Evolutionary conservation across 2,113 vertebrate species (phyloP), one percentile per base, ranked within the genome.

Genomic region (Acinonyx jubatus): DNA sequence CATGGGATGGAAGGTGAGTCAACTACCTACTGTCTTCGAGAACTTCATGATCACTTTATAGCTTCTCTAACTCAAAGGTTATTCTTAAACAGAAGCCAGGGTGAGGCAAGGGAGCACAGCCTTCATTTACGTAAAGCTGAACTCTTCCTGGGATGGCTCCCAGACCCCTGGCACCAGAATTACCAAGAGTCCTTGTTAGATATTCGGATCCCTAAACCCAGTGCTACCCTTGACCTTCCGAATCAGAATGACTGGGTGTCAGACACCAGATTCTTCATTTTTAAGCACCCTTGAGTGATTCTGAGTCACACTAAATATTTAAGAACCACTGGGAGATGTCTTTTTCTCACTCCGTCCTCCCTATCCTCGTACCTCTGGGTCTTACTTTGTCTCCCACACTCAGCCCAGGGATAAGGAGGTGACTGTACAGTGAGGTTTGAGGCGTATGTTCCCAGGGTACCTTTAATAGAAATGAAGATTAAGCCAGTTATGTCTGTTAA

Each of bases 1-100:
- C 82, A 25, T 85, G 96, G 98, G 98, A 73, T 1, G 0, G 69
- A 83, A 98, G 97, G 93, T 89, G 87, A 96, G 82, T 83, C n/a
- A 81, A 93, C 95, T 85, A 94, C 82, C 94, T 96, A 86, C 71
- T 95, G 80, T 97, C 93, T 61, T 23, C 9, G 89, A 73, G 95
- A 96, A 69, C 92, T 33, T 69, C 84, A 69, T 66, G 84, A 97
- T 31, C 19, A 52, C 33, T 83, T 97, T 78, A 95, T 85, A 83
- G 80, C 76, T 84, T 33, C 19, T 94, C 69, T 74, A 87, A 11
- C 29, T 69, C 89, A 97, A 94, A 41, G 78, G 84, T 73, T 96
- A 48, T 69, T 87, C 89, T 96, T 94, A 45, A 97, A 97, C 86
- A 38, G 96, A 91, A 98, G 92, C 63, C 31, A 31, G 16, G 87